A percentile compares a stretch with the other conserved stretches of the same genome.
Evolutionary conservation across 1,140 invertebrate genomes (phyloP).

Genomic region (Drosophila sechellia): DNA sequence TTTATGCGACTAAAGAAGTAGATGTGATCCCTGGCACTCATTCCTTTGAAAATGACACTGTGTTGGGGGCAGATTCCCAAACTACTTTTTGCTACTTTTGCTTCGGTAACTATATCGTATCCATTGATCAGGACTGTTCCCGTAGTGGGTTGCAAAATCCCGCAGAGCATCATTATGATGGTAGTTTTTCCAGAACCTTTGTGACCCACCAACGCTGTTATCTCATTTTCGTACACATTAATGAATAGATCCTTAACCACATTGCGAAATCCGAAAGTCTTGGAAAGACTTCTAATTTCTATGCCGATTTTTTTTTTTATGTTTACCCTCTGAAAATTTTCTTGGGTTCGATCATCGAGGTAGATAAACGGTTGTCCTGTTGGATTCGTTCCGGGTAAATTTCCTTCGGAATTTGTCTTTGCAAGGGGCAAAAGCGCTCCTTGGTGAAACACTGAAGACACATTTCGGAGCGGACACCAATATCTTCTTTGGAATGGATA

Average conservation of each 20-base stretch:
- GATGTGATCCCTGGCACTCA: constrained; percentile 95
- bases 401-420: not conserved
- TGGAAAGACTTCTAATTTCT: constrained; percentile 86
- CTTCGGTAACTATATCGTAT: constrained; percentile 87
- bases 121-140: constrained; percentile 89
- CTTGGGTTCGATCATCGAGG: constrained; percentile 7
- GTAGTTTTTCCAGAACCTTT: constrained; percentile 90
- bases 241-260: constrained; percentile 89
- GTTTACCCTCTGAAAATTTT: constrained; percentile 86
- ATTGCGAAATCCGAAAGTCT: constrained; percentile 87
- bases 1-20: constrained; percentile 92
- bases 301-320: constrained; percentile 86
- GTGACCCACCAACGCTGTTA: constrained; percentile 91
- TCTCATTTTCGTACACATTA: constrained; percentile 88
- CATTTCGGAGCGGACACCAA: constrained; percentile 74
- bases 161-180: constrained; percentile 92
- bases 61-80: constrained; percentile 97
- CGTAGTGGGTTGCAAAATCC: constrained; percentile 88
- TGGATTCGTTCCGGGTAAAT: not conserved
- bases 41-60: constrained; percentile 94
- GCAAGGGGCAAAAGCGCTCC: not conserved
- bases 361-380: too few species aligned
- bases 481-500: constrained; percentile 88
- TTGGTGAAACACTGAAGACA: not conserved
- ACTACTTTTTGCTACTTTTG: constrained; percentile 87